A percentile compares a stretch with the other conserved stretches of the same genome.
phyloP scores from a whole-genome alignment of 2,888 invertebrate species.

The Agonopterix subpropinquella region DNA sequence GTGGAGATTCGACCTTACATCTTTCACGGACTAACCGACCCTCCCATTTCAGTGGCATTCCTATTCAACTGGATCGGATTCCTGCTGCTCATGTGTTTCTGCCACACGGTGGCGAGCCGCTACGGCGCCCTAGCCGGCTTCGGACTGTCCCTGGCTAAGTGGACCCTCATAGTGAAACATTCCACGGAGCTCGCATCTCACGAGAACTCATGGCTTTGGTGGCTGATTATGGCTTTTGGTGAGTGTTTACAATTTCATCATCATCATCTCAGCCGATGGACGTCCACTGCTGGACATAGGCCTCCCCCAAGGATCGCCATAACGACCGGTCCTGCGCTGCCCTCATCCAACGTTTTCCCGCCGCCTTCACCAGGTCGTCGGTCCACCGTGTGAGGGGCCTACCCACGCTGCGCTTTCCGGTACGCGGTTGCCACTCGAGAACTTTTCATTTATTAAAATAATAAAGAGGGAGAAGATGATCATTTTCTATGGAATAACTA shows the following conservation, averaged over 20 bases:
- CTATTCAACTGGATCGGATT: conserved; percentile 98
- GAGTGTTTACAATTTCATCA: conserved; percentile 36
- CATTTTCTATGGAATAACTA: too few species aligned
- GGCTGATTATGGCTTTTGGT: conserved; percentile 95
- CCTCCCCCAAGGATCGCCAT: too few species aligned
- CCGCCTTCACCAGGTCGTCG: too few species aligned
- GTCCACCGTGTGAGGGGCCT: too few species aligned
- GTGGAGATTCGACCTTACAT: neutral
- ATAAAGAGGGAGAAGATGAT: too few species aligned
- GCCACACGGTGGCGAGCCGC: conserved; percentile 94
- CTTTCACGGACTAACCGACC: neutral
- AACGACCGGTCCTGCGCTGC: too few species aligned
- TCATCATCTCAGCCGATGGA: too few species aligned
- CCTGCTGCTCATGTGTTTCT: conserved; percentile 93
- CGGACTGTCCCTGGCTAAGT: conserved; percentile 94
- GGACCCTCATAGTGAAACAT: conserved; percentile 95
- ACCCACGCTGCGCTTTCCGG: too few species aligned
- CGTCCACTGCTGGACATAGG: too few species aligned
- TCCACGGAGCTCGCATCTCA: conserved; percentile 90
- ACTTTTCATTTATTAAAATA: too few species aligned
- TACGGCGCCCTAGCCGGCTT: conserved; percentile 96
- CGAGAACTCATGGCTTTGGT: conserved; percentile 94
- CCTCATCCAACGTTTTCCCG: too few species aligned
- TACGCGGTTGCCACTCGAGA: too few species aligned
- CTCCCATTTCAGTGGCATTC: conserved; percentile 84